phyloP scores from a whole-genome alignment of 1,140 invertebrate species.

The Tribolium castaneum region DNA sequence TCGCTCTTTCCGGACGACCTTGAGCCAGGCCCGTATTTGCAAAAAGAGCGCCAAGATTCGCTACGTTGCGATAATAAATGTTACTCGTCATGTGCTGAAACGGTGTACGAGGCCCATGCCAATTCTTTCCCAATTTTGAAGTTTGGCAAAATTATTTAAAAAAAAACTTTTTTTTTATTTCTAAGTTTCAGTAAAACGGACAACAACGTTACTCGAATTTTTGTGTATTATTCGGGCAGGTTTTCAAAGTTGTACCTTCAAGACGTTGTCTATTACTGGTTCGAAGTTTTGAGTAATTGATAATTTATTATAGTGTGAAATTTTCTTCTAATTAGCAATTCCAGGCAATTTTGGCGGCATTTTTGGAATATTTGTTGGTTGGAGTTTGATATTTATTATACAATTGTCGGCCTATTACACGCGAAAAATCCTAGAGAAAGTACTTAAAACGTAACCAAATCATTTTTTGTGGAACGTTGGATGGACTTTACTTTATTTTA shows the following conservation, averaged over 20 bases:
- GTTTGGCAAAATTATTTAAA: neutral
- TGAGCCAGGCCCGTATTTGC: neutral
- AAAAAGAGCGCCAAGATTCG: conserved; percentile 6
- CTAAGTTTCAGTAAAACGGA: neutral
- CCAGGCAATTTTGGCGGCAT: neutral
- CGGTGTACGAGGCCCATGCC: neutral
- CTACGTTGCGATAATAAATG: conserved; percentile 8
- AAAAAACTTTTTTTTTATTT: neutral
- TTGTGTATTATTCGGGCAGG: neutral
- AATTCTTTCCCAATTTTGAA: conserved; percentile 10
- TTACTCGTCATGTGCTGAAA: conserved; percentile 4
- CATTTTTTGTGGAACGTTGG: too few species aligned
- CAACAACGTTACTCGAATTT: neutral
- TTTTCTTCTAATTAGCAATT: neutral
- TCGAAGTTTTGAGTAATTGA: conserved; percentile 11
- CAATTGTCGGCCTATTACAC: neutral
- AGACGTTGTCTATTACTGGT: conserved; percentile 33
- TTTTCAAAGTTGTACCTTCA: conserved; percentile 7
- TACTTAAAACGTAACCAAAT: too few species aligned
- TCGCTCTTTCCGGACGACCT: neutral
- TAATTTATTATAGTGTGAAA: neutral
- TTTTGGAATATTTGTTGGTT: neutral
- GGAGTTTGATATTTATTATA: neutral
- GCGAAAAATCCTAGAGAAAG: too few species aligned
- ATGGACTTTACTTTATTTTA: too few species aligned